phyloP scores from a whole-genome alignment of 2,888 invertebrate genomes.

The Noctua janthe region DNA sequence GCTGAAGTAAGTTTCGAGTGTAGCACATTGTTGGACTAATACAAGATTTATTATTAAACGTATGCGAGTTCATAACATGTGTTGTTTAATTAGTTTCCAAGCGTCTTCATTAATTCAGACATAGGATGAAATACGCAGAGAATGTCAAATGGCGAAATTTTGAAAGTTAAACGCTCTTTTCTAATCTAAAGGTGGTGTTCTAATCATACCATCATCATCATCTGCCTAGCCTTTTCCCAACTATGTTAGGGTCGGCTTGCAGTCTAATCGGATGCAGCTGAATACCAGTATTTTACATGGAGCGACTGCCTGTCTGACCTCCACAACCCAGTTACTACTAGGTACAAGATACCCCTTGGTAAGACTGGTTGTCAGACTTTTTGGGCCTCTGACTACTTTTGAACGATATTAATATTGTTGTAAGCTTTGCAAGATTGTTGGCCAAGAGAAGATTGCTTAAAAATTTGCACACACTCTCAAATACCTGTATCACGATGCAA shows the following conservation, averaged over 20 bases:
- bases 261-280: too few relatives aligned
- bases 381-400: too few relatives aligned
- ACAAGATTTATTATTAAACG: slow-evolving; percentile 14
- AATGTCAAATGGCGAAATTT: neutral
- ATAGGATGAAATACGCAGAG: neutral
- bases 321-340: too few relatives aligned
- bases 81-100: neutral
- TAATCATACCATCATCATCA: too few relatives aligned
- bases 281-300: too few relatives aligned
- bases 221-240: too few relatives aligned
- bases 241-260: too few relatives aligned
- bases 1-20: slow-evolving; percentile 12
- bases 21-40: slow-evolving; percentile 17
- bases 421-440: neutral
- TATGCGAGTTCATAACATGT: neutral
- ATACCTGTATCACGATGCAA: neutral
- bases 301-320: too few relatives aligned
- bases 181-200: neutral
- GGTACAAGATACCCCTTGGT: too few relatives aligned
- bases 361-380: too few relatives aligned
- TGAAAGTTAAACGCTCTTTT: neutral
- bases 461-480: neutral
- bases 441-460: neutral
- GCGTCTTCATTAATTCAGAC: neutral
- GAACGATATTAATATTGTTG: neutral